Evolutionary conservation across 2,888 invertebrate species (phyloP).

Genomic region (Tipula confusa): DNA sequence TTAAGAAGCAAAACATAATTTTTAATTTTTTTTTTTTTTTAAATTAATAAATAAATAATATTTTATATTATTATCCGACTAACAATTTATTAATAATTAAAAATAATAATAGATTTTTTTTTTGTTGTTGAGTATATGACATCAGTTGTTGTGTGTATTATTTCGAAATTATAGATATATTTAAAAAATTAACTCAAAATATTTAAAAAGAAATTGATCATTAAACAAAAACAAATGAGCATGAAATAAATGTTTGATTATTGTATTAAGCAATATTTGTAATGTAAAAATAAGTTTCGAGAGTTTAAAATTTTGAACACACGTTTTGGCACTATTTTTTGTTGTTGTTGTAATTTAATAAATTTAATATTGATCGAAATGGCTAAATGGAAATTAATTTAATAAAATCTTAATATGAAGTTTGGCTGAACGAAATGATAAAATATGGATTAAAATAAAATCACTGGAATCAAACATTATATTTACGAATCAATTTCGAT

Average conservation of each 20-base stretch:
- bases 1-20: not conserved
- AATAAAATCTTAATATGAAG: not conserved
- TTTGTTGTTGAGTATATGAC: constrained; percentile 13
- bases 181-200: not conserved
- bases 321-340: constrained; percentile 3
- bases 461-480: not conserved
- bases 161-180: not conserved
- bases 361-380: not conserved
- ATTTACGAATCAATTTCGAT: not conserved
- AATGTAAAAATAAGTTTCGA: not conserved
- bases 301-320: not conserved
- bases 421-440: not conserved
- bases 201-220: not conserved
- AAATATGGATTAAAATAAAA: not conserved
- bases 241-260: not conserved
- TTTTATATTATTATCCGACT: not conserved
- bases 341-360: not conserved
- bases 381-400: not conserved
- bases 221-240: not conserved
- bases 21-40: not conserved
- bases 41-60: not conserved
- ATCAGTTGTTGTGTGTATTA: not conserved
- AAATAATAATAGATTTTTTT: not conserved
- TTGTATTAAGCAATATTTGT: not conserved
- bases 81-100: too few relatives aligned